Base-by-base conservation (phyloP, 2,888 invertebrate species). In the Lomographa bimaculata region DNA sequence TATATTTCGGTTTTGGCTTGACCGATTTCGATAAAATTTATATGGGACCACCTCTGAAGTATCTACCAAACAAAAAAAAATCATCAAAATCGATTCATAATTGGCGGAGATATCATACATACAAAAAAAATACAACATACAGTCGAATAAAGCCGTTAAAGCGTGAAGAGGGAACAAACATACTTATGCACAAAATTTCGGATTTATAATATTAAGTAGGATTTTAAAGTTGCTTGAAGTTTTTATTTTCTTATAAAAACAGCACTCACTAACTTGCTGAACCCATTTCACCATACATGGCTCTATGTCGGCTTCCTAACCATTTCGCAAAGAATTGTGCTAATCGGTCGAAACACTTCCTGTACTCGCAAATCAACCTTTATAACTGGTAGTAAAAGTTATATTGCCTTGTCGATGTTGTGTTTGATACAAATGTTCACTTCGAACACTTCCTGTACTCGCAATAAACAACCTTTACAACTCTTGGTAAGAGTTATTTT, bases 311-410 rank as follows among this genome's bases (percentile, higher is more conserved):
- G 57, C 65, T 76, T 75, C 71, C 69, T 69, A 61, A 39, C 46
- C 53, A 65, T 76, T 78, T 73, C 64, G 68, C 70, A 70, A 71
- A 59, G 61, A 64, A 62, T 66, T 63, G 52, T 71, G 67, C 60
- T 59, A 70, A 36, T 64, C 54, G 62, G 50, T 42, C 54, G 46
- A 26, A 23, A 27, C 14, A 7, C 29, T 30, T 32, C 20, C 20
- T 24, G 12, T 10, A 18, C 7, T 24, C 17, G 11, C 8, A 4
- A 64, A 20, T 33, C 7, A 42, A 50, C 46, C 46, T 42, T 62
- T 58, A 6, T 0, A 0, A 1, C 0, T 18, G 2, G 1, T 0
- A 0, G 41, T 59, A 64, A 50, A 55, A 34, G 2, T 34, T 18
- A 28, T 9, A 48, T 42, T 60, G 5, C 40, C 27, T 37, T 44